phyloP scores from a whole-genome alignment of 1,140 invertebrate genomes.

The Drosophila sechellia region DNA sequence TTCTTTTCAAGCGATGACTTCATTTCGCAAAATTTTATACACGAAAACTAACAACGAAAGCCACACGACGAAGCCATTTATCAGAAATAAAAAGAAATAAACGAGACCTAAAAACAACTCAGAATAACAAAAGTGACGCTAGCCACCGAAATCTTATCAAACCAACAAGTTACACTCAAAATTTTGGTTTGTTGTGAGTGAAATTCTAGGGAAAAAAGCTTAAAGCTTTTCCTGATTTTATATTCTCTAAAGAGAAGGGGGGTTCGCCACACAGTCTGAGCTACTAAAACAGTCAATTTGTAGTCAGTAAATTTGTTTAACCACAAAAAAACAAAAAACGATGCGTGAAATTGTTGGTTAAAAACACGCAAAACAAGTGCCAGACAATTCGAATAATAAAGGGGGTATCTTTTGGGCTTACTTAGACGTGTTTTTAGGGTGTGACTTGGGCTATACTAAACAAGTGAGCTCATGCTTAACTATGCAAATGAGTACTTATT shows the following conservation, averaged over 20 bases:
- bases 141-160: constrained; percentile 63
- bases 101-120: constrained; percentile 17
- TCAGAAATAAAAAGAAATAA: constrained; percentile 45
- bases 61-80: constrained; percentile 62
- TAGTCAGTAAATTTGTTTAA: too few species aligned
- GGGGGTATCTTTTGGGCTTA: neutral
- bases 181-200: constrained; percentile 68
- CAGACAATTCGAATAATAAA: constrained; percentile 15
- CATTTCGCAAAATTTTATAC: constrained; percentile 57
- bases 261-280: constrained; percentile 1
- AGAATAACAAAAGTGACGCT: constrained; percentile 38
- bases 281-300: constrained; percentile 29
- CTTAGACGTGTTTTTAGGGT: neutral
- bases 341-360: constrained; percentile 74
- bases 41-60: constrained; percentile 60
- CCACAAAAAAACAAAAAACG: constrained; percentile 40
- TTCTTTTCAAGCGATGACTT: constrained; percentile 69
- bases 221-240: constrained; percentile 41
- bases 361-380: constrained; percentile 73
- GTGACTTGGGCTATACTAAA: constrained; percentile 16
- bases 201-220: constrained; percentile 22
- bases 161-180: constrained; percentile 57
- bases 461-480: constrained; percentile 26
- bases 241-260: neutral
- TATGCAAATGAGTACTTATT: constrained; percentile 57